Base-by-base conservation (phyloP, 2,888 invertebrate genomes). In the Lottia scabra region DNA sequence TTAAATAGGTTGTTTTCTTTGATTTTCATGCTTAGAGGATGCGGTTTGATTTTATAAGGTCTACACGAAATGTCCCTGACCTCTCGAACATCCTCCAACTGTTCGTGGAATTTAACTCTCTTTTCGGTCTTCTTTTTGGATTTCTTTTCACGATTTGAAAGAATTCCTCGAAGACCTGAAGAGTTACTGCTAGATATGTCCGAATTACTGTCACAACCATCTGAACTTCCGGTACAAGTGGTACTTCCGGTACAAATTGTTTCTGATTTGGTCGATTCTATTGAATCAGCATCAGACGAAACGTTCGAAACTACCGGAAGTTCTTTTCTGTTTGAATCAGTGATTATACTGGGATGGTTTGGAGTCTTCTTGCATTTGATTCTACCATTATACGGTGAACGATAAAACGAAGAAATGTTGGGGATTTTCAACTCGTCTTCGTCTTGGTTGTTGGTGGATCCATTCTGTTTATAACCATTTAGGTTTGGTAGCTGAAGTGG, bases 61-160 rank as follows among this genome's bases (percentile, higher is more conserved):
- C n/a, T 56, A 23, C 19, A 23, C 23, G 56, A 23, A 2, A 56
- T 23, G 56, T 56, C 56, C 10, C 23, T 19, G 10, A 56, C 19
- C 23, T 56, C 56, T 56, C 56, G 19, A 56, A 56, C 19, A 23
- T 56, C 23, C 15, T 56, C 70, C 2, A 74, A 66, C 48, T 71
- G 71, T 26, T 74, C 74, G 38, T 74, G 71, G 65, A 74, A 74
- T 67, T 74, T 71, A 3, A 74, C 74, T 62, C 71, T 68, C 45
- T 74, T 74, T 19, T 69, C 66, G 5, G 68, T 68, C 44, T 71
- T 69, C 15, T 38, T 66, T 38, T 65, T 48, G 23, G 65, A 30
- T 26, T 38, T 62, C 45, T 64, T 65, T 27, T 65, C 70, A 19
- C 43, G 27, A 19, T 70, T 70, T 16, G 70, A 56, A 23, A 70